Evolutionary conservation across 2,797 vertebrate genomes (phyloP).

Genomic region (Danionella dracula): DNA sequence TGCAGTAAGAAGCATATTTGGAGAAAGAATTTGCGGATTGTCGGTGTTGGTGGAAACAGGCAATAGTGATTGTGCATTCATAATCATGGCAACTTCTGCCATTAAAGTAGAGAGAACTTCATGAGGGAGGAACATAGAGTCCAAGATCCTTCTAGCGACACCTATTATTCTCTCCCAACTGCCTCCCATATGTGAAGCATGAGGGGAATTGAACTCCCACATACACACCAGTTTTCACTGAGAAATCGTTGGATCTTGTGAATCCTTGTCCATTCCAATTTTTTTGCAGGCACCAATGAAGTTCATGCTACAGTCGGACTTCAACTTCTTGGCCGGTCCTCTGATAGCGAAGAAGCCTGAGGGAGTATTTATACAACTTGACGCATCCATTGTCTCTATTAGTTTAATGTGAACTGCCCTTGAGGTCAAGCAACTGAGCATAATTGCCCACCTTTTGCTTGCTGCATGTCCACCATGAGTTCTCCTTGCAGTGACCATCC

Average conservation of each 20-base stretch:
- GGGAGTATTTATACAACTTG: slow-evolving; percentile 35
- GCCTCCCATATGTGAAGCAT: slow-evolving; percentile 30
- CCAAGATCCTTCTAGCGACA: background rate
- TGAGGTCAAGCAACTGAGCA: slow-evolving; percentile 34
- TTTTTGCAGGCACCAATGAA: slow-evolving; percentile 3
- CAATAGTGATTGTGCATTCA: slow-evolving; percentile 23
- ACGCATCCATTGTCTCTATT: background rate
- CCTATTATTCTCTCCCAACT: slow-evolving; percentile 26
- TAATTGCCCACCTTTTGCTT: slow-evolving; percentile 29
- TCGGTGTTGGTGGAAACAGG: background rate
- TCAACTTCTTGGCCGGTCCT: slow-evolving; percentile 19
- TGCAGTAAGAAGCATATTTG: too few species aligned
- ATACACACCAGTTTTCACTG: slow-evolving; percentile 6
- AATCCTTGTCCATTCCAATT: slow-evolving; percentile 6
- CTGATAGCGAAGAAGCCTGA: slow-evolving; percentile 14
- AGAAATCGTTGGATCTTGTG: slow-evolving; percentile 15
- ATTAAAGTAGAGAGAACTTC: slow-evolving; percentile 31
- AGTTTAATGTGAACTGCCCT: slow-evolving; percentile 26
- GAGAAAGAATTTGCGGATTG: too few species aligned
- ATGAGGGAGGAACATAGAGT: slow-evolving; percentile 20
- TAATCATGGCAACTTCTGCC: slow-evolving; percentile 11
- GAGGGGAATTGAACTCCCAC: slow-evolving; percentile 30
- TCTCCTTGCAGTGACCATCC: background rate
- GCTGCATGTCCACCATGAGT: slow-evolving; percentile 5
- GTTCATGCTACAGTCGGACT: slow-evolving; percentile 11